Evolutionary conservation across 1,140 invertebrate genomes (phyloP).

Genomic region (Drosophila novamexicana): DNA sequence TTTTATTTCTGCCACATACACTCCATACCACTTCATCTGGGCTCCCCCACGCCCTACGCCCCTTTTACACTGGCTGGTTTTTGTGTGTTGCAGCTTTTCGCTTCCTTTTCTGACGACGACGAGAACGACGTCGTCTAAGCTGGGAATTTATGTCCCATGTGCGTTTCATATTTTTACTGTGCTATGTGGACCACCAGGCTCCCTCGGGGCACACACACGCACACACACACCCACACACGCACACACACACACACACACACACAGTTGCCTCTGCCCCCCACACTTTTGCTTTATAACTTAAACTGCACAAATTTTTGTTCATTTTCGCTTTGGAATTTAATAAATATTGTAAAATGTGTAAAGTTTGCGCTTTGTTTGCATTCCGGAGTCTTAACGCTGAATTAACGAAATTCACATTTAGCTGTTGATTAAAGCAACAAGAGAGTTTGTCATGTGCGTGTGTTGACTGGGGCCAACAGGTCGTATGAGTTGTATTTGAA

Average conservation of each 20-base stretch:
- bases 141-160: constrained; percentile 75
- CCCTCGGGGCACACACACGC: constrained; percentile 24
- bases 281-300: constrained; percentile 3
- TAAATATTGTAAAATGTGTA: constrained; percentile 50
- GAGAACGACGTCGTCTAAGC: constrained; percentile 55
- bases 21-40: neutral
- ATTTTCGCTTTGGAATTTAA: constrained; percentile 43
- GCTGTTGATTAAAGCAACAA: constrained; percentile 13
- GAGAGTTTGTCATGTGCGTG: neutral
- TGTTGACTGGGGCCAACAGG: neutral
- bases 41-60: neutral
- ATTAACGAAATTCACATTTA: constrained; percentile 15
- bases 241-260: neutral
- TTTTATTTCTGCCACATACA: constrained; percentile 54
- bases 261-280: neutral
- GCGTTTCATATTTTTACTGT: constrained; percentile 73
- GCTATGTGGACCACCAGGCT: constrained; percentile 55
- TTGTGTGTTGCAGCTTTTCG: constrained; percentile 38
- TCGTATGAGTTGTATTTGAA: constrained; percentile 3
- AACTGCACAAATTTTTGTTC: constrained; percentile 5
- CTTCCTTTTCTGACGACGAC: constrained; percentile 40
- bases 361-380: constrained; percentile 17
- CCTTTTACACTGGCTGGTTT: constrained; percentile 34
- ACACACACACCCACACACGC: constrained; percentile 8
- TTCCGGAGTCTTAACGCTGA: constrained; percentile 13